A percentile compares a stretch with the other conserved stretches of the same genome.
phyloP scores from a whole-genome alignment of 64 coral and sea anemone genomes.

The Stichodactyla helianthus region DNA sequence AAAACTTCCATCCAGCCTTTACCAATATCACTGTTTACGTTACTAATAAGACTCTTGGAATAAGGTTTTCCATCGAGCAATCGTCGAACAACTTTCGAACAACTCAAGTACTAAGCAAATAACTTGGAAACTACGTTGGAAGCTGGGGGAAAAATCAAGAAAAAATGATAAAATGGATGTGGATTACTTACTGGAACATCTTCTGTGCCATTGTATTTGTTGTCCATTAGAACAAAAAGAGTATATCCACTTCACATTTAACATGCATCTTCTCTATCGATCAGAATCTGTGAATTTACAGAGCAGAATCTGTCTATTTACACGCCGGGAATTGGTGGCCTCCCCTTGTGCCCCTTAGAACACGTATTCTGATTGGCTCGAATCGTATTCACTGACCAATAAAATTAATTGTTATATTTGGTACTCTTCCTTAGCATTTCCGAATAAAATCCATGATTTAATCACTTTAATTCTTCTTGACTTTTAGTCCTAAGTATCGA shows the following conservation, averaged over 20 bases:
- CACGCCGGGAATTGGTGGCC: background rate
- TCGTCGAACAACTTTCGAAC: background rate
- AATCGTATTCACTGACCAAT: background rate
- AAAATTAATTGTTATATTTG: background rate
- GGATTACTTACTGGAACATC: constrained; percentile 2
- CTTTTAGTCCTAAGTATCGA: background rate
- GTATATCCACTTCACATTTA: background rate
- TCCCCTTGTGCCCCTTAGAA: background rate
- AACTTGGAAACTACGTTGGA: background rate
- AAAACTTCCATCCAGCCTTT: background rate
- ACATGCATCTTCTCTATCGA: background rate
- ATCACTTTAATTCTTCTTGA: background rate
- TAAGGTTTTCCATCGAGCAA: background rate
- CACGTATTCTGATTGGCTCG: background rate
- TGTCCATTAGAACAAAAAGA: constrained; percentile 12
- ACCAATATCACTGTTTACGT: background rate
- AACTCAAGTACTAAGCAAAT: background rate
- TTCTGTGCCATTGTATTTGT: constrained; percentile 18
- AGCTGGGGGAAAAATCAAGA: background rate
- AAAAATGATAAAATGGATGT: background rate
- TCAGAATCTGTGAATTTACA: background rate
- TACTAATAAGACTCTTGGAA: background rate
- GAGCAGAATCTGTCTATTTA: background rate
- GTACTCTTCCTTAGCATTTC: background rate
- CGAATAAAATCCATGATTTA: background rate